These are phyloP conservation scores for Clarias gariepinus DNA, from an alignment of 2,113 vertebrate genomes.

Conservation along the genomic window DNA sequence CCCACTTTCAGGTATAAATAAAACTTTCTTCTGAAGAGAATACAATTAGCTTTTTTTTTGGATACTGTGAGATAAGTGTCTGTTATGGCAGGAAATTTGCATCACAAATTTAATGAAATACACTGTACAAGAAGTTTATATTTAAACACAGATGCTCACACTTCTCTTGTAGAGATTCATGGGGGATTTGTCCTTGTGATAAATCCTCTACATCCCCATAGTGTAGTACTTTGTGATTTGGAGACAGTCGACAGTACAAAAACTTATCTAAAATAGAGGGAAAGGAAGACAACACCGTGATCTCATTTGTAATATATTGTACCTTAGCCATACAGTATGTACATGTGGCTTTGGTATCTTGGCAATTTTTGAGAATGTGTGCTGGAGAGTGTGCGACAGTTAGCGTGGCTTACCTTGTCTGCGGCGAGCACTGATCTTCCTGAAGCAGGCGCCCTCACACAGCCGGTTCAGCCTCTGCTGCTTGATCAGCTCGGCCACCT, in stretches of 20 bases:
- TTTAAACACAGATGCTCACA: constrained; percentile 73
- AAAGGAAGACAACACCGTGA: background rate
- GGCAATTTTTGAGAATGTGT: background rate
- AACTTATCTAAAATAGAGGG: constrained; percentile 84
- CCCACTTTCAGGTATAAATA: background rate
- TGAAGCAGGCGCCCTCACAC: constrained; percentile 96
- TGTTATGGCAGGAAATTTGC: background rate
- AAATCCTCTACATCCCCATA: constrained; percentile 97
- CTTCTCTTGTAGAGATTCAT: constrained; percentile 97
- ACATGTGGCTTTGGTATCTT: background rate
- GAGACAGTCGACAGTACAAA: constrained; percentile 97
- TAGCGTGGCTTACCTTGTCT: constrained; percentile 83
- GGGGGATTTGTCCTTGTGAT: constrained; percentile 92
- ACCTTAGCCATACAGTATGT: background rate
- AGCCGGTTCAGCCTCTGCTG: constrained; percentile 95
- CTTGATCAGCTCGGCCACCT: constrained; percentile 97
- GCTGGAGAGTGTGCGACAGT: too few relatives aligned
- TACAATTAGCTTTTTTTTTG: background rate
- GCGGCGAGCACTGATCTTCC: constrained; percentile 93
- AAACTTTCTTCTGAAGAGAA: background rate
- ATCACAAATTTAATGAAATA: background rate
- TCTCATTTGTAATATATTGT: background rate
- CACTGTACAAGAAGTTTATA: background rate
- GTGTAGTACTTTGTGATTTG: constrained; percentile 98
- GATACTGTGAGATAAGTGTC: background rate